phyloP scores from a whole-genome alignment of 2,113 vertebrate genomes.

The Cnemophilus loriae region DNA sequence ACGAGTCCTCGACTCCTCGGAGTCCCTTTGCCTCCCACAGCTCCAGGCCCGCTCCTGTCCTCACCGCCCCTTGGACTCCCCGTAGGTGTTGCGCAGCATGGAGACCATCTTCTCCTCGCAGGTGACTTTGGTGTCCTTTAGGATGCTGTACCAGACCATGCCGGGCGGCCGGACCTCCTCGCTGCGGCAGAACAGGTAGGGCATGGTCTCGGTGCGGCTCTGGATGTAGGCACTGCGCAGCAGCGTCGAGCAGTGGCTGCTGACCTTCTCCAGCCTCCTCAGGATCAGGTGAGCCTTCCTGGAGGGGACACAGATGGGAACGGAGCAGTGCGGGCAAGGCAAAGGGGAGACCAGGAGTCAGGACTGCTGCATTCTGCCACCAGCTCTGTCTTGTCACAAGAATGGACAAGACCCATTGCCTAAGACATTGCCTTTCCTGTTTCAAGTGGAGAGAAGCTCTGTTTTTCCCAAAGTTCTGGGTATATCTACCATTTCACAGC shows the following conservation, averaged over 20 bases:
- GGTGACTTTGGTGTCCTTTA: slow-evolving; percentile 87
- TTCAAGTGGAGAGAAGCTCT: neutral
- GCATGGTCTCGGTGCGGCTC: slow-evolving; percentile 90
- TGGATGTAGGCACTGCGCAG: slow-evolving; percentile 92
- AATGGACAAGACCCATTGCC: fast-evolving
- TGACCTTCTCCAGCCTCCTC: slow-evolving; percentile 87
- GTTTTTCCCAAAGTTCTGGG: neutral
- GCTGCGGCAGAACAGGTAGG: slow-evolving; percentile 88
- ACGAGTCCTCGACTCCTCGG: slow-evolving; percentile 44
- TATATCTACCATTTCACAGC: neutral
- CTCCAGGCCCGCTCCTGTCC: slow-evolving; percentile 58
- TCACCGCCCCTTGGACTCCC: slow-evolving; percentile 96
- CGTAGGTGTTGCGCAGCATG: slow-evolving; percentile 93
- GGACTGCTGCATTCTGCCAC: neutral
- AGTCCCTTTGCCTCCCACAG: slow-evolving; percentile 56
- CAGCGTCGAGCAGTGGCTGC: slow-evolving; percentile 83
- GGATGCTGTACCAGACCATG: slow-evolving; percentile 84
- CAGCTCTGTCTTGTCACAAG: neutral
- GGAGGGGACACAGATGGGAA: neutral
- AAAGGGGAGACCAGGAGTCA: neutral
- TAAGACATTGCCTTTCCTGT: neutral
- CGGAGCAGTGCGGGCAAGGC: neutral
- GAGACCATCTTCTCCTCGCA: slow-evolving; percentile 95
- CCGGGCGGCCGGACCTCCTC: slow-evolving; percentile 82
- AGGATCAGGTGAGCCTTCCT: slow-evolving; percentile 97